A percentile compares a stretch with the other conserved stretches of the same genome.
phyloP scores from a whole-genome alignment of 2,113 vertebrate species.

The Thomomys bottae region DNA sequence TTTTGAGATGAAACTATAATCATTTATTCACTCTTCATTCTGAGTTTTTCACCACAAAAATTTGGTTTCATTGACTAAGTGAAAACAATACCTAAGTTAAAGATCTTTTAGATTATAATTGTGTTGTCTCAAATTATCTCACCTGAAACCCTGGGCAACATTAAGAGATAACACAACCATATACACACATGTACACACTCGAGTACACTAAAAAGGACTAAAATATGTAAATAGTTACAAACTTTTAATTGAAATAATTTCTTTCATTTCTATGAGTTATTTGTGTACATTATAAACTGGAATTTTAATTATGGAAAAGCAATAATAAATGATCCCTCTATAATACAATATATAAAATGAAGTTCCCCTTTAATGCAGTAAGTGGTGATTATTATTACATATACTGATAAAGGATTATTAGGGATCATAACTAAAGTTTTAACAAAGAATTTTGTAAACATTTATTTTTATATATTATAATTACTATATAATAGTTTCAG shows the following conservation, averaged over 20 bases:
- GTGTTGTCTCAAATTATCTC: not conserved
- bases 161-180: constrained; percentile 1
- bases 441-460: not conserved
- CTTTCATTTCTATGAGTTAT: constrained; percentile 39
- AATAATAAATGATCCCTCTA: not conserved
- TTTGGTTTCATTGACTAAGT: not conserved
- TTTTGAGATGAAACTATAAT: constrained; percentile 21
- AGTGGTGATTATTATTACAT: not conserved
- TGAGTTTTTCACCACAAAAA: not conserved
- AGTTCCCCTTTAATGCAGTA: constrained; percentile 3
- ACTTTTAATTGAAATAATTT: not conserved
- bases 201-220: not conserved
- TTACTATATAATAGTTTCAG: not conserved
- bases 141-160: not conserved
- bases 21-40: not conserved
- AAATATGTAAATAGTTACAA: not conserved
- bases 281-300: not conserved
- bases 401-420: not conserved
- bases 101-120: not conserved
- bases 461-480: not conserved
- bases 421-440: not conserved
- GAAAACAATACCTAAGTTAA: not conserved
- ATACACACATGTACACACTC: no score
- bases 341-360: not conserved
- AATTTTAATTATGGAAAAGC: constrained; percentile 18